phyloP scores from a whole-genome alignment of 1,140 invertebrate species.

The Steinernema feltiae region DNA sequence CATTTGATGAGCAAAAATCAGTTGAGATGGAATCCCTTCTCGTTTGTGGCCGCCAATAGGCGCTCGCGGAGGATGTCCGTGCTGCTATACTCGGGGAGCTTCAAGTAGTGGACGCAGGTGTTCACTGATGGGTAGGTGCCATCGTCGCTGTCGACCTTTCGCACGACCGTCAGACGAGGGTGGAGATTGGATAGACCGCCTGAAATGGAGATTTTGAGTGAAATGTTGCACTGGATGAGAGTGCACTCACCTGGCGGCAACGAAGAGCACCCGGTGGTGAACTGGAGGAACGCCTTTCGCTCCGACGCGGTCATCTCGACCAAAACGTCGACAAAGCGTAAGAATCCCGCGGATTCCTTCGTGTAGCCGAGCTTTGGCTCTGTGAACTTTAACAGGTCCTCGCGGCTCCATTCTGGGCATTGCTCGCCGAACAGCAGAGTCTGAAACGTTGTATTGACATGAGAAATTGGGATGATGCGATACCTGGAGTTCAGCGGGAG shows the following conservation, averaged over 20 bases:
- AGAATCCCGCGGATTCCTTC: slow-evolving; percentile 87
- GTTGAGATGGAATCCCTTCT: slow-evolving; percentile 98
- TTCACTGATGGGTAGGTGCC: slow-evolving; percentile 97
- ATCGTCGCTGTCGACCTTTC: slow-evolving; percentile 76
- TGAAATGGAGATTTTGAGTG: slow-evolving; percentile 19
- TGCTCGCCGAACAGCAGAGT: slow-evolving; percentile 83
- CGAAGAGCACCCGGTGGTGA: slow-evolving; percentile 94
- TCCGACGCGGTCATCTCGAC: slow-evolving; percentile 79
- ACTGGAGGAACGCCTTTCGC: slow-evolving; percentile 93
- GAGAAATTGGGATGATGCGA: slow-evolving; percentile 61
- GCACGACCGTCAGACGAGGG: slow-evolving; percentile 85
- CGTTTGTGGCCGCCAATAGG: slow-evolving; percentile 86
- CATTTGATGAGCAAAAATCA: slow-evolving; percentile 60
- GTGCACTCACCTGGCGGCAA: slow-evolving; percentile 73
- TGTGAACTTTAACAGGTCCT: slow-evolving; percentile 91
- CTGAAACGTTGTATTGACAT: slow-evolving; percentile 41
- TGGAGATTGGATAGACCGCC: slow-evolving; percentile 86
- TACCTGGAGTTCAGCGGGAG: slow-evolving; percentile 77
- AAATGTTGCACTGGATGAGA: slow-evolving; percentile 28
- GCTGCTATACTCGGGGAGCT: slow-evolving; percentile 94
- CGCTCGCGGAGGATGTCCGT: slow-evolving; percentile 87
- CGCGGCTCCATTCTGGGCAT: slow-evolving; percentile 85
- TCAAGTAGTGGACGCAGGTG: slow-evolving; percentile 98
- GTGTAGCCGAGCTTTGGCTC: slow-evolving; percentile 97
- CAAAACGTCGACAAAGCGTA: slow-evolving; percentile 89